Base-by-base conservation (phyloP, 2,888 invertebrate genomes). In the Podotricha telesiphe region DNA sequence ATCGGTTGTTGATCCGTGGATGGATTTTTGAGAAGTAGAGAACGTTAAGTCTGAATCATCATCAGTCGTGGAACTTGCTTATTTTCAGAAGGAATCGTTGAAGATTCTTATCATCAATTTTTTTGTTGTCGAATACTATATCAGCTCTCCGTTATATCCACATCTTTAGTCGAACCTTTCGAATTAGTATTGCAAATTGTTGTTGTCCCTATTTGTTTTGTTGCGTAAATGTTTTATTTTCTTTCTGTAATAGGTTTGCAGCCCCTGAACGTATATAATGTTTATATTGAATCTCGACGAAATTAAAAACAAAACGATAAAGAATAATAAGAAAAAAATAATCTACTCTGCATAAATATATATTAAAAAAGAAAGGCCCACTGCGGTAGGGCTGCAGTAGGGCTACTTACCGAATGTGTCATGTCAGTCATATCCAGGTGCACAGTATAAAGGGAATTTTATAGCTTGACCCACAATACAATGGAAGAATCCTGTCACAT, bases 361-460 rank as follows among this genome's bases (percentile, higher is more conserved):
- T n/a, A n/a, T n/a, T n/a, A n/a, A n/a, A n/a, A n/a, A n/a, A n/a
- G n/a, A n/a, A n/a, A n/a, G n/a, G n/a, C n/a, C n/a, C n/a, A n/a
- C n/a, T n/a, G n/a, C n/a, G n/a, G n/a, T n/a, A n/a, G n/a, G n/a
- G 2, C 13, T 42, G 2, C 13, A 42, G 11, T 13, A 13, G 4
- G 1, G 17, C 17, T 47, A 73, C 73, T 73, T 20, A 75, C 77
- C 55, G 19, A 47, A 20, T 40, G 19, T 7, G 40, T 58, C 0
- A 68, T 68, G 17, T 55, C 34, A 55, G 34, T 55, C 55, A 17
- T 55, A 55, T 34, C 55, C 55, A 55, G 55, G 34, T 34, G 55
- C 34, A 37, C 55, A 55, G 17, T 55, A 34, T 34, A 55, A 55
- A 10, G 34, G n/a, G n/a, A n/a, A n/a, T n/a, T n/a, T 11, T 34